Evolutionary conservation across 1,140 invertebrate genomes (phyloP).

Genomic region (Ostrea denselamellosa): DNA sequence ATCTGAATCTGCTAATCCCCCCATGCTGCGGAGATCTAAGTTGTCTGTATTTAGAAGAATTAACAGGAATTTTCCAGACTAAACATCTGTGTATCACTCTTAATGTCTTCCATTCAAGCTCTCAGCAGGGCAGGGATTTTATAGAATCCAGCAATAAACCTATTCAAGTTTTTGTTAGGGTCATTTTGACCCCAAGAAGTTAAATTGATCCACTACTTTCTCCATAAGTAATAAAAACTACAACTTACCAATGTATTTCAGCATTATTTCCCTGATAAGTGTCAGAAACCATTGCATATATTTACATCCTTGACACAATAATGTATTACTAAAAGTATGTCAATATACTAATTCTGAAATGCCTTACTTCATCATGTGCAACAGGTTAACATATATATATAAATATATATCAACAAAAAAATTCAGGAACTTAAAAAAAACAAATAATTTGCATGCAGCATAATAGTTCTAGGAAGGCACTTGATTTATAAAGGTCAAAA

Average conservation of each 20-base stretch:
- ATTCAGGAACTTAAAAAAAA: background rate
- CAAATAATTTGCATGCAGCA: background rate
- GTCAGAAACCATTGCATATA: background rate
- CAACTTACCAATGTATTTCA: conserved; percentile 11
- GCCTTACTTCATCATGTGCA: background rate
- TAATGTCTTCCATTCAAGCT: conserved; percentile 2
- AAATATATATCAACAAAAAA: background rate
- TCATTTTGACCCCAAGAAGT: background rate
- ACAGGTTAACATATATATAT: too few relatives aligned
- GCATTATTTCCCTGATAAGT: background rate
- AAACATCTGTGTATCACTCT: conserved; percentile 30
- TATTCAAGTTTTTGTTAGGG: background rate
- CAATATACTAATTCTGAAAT: background rate
- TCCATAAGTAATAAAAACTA: background rate
- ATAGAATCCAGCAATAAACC: background rate
- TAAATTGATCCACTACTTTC: background rate
- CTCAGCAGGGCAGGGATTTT: background rate
- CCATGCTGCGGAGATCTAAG: conserved; percentile 18
- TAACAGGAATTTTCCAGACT: background rate
- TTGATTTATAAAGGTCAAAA: background rate
- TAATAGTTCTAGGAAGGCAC: background rate
- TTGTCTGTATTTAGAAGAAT: conserved; percentile 35
- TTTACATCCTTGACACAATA: background rate
- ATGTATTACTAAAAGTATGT: background rate
- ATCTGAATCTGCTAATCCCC: background rate